These are phyloP conservation scores for Drosophila quadrilineata DNA, from an alignment of 1,140 invertebrate species.

Conservation along the genomic window DNA sequence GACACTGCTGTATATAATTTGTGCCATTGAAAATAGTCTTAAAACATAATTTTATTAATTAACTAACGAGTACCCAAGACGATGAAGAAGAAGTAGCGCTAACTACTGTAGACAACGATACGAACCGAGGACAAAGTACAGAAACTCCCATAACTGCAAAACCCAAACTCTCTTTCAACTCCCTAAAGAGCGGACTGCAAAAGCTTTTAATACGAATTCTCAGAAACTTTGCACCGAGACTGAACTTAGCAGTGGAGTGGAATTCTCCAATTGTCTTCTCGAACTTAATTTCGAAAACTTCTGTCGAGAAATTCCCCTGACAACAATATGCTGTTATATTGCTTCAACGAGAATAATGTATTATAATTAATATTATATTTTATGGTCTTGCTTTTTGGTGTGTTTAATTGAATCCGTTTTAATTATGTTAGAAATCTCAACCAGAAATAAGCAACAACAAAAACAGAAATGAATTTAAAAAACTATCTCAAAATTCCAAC, in stretches of 20 bases:
- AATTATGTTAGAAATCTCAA: slow-evolving; percentile 76
- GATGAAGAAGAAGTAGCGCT: slow-evolving; percentile 48
- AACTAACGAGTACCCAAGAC: slow-evolving; percentile 45
- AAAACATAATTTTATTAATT: slow-evolving; percentile 34
- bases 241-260: too few relatives aligned
- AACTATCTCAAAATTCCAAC: slow-evolving; percentile 14
- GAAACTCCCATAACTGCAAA: neutral
- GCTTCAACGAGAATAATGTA: neutral
- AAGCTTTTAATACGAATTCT: too few relatives aligned
- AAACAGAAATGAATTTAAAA: slow-evolving; percentile 5
- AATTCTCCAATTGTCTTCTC: too few relatives aligned
- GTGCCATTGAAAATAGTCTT: slow-evolving; percentile 75
- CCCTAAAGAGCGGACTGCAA: too few relatives aligned
- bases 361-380: slow-evolving; percentile 14
- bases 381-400: slow-evolving; percentile 70
- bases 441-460: slow-evolving; percentile 50
- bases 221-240: too few relatives aligned
- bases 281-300: too few relatives aligned
- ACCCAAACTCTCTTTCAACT: neutral
- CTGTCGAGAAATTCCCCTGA: too few relatives aligned
- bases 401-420: slow-evolving; percentile 77
- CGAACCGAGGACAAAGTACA: slow-evolving; percentile 6
- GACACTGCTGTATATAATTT: slow-evolving; percentile 77
- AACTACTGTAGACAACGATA: slow-evolving; percentile 41
- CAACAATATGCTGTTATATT: slow-evolving; percentile 10